phyloP scores from a whole-genome alignment of 2,888 invertebrate genomes.

The Standfussiana lucernea region DNA sequence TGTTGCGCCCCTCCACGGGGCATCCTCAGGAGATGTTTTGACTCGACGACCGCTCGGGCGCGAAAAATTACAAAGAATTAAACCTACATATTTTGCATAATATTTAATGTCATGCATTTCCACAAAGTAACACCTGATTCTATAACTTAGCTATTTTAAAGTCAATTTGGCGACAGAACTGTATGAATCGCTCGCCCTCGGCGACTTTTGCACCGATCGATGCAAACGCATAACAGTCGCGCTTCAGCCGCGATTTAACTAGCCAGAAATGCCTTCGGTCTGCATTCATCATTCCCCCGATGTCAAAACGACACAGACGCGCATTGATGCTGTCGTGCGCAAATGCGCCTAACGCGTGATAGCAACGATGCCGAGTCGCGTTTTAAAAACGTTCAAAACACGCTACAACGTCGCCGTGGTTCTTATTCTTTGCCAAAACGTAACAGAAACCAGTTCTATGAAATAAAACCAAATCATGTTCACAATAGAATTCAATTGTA shows the following conservation, averaged over 20 bases:
- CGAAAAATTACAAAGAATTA: no score
- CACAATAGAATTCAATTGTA: conserved; percentile 28
- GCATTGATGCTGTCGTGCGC: neutral
- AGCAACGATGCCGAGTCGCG: neutral
- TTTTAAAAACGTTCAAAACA: neutral
- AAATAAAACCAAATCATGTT: conserved; percentile 11
- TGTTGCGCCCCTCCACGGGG: no score
- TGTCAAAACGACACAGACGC: neutral
- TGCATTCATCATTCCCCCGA: neutral
- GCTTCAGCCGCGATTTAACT: neutral
- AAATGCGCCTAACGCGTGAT: neutral
- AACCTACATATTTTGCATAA: no score
- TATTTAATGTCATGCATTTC: no score
- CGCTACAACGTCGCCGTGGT: neutral
- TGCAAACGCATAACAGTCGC: neutral
- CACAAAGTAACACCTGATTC: no score
- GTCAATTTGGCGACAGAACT: neutral
- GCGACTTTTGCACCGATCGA: neutral
- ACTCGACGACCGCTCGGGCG: no score
- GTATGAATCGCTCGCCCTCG: neutral
- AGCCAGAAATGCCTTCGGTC: neutral
- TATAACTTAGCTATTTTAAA: neutral
- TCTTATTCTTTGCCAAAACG: neutral
- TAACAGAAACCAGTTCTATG: neutral
- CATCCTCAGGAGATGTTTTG: no score